A percentile compares a stretch with the other conserved stretches of the same genome.
phyloP scores from a whole-genome alignment of 2,797 vertebrate genomes.

The Poeciliopsis turneri region DNA sequence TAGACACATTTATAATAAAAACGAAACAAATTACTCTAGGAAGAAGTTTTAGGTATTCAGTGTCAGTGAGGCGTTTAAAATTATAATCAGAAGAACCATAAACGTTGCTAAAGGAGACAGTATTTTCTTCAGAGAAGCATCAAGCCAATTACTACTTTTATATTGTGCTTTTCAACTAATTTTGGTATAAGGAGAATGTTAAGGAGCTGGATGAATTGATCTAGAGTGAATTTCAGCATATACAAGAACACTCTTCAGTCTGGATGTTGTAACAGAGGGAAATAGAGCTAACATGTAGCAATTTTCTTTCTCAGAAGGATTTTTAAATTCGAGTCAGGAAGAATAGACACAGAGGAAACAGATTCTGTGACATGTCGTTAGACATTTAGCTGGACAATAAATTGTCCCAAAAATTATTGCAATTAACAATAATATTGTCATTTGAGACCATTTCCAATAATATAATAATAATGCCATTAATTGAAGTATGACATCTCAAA shows the following conservation, averaged over 20 bases:
- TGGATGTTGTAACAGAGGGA: background rate
- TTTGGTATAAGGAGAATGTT: background rate
- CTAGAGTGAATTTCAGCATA: background rate
- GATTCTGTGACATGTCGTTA: background rate
- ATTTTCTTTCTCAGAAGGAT: background rate
- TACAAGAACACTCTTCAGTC: background rate
- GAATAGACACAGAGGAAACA: background rate
- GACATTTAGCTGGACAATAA: too few relatives aligned
- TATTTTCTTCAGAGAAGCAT: background rate
- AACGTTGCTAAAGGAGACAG: background rate
- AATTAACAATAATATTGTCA: too few relatives aligned
- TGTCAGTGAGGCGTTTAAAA: background rate
- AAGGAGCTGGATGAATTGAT: background rate
- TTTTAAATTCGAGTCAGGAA: background rate
- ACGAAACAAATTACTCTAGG: conserved; percentile 37
- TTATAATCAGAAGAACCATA: background rate
- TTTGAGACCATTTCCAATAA: too few relatives aligned
- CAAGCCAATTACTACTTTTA: background rate
- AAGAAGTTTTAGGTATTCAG: background rate
- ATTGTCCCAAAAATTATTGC: too few relatives aligned
- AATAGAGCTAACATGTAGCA: background rate
- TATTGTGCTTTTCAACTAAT: background rate
- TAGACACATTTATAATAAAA: conserved; percentile 5
- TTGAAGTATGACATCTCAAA: too few relatives aligned
- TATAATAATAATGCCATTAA: too few relatives aligned